phyloP scores from a whole-genome alignment of 2,113 vertebrate species.

The Scomber japonicus region DNA sequence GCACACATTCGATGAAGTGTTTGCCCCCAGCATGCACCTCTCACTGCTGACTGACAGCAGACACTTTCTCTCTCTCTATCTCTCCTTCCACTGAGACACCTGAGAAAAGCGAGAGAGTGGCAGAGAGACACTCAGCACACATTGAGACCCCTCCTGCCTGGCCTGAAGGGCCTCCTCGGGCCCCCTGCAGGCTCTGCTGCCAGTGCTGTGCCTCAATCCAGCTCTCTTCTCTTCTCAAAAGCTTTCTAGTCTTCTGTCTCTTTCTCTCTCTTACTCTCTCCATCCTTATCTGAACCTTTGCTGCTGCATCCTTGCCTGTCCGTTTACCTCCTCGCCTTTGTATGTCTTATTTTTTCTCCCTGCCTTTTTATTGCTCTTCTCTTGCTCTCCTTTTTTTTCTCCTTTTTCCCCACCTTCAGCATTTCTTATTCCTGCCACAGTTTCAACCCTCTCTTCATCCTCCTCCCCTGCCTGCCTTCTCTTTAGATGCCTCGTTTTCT shows the following conservation, averaged over 20 bases:
- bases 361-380: background rate
- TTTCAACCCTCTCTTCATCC: conserved; percentile 15
- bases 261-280: conserved; percentile 22
- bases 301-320: conserved; percentile 16
- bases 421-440: conserved; percentile 10
- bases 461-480: background rate
- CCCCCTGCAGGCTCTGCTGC: conserved; percentile 54
- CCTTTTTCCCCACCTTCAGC: background rate
- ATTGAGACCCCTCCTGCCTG: conserved; percentile 1
- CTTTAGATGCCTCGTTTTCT: background rate
- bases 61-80: background rate
- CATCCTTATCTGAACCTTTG: conserved; percentile 19
- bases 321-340: conserved; percentile 14
- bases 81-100: conserved; percentile 11
- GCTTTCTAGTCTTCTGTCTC: background rate
- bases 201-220: conserved; percentile 14
- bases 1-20: background rate
- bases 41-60: conserved; percentile 53
- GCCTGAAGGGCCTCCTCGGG: conserved; percentile 62
- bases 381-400: background rate
- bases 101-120: conserved; percentile 1
- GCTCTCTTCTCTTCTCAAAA: background rate
- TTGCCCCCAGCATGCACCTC: conserved; percentile 20
- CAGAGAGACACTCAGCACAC: background rate
- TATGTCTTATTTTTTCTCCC: background rate